Evolutionary conservation across 1,140 invertebrate species (phyloP).

Genomic region (Ceratoteleas bidentatus): DNA sequence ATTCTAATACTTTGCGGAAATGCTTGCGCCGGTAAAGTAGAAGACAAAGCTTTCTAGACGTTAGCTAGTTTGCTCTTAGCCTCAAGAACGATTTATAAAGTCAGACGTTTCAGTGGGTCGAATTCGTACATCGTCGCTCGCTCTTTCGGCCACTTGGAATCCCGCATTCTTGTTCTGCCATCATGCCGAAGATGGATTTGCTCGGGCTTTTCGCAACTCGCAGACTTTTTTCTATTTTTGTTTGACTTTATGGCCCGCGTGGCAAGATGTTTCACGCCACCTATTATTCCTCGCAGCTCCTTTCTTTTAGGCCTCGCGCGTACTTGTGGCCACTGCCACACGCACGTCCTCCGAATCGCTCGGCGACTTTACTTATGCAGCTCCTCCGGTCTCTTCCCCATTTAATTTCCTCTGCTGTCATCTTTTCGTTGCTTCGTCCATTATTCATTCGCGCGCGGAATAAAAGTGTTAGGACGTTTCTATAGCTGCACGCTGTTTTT

Average conservation of each 20-base stretch:
- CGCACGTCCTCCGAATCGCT: constrained; percentile 24
- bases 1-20: constrained; percentile 54
- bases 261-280: constrained; percentile 10
- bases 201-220: constrained; percentile 4
- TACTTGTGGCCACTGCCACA: constrained; percentile 22
- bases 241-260: constrained; percentile 16
- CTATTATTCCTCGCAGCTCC: constrained; percentile 17
- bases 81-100: constrained; percentile 56
- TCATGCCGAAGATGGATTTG: constrained; percentile 35
- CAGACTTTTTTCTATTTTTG: constrained; percentile 22
- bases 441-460: constrained; percentile 45
- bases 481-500: constrained; percentile 26
- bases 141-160: constrained; percentile 20
- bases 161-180: constrained; percentile 31
- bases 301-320: constrained; percentile 11
- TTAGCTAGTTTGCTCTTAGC: constrained; percentile 50
- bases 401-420: constrained; percentile 47
- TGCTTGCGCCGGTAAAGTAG: constrained; percentile 36
- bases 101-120: constrained; percentile 50
- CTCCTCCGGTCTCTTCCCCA: constrained; percentile 19
- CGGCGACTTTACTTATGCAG: constrained; percentile 26
- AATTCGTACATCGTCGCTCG: constrained; percentile 32
- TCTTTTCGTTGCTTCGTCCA: constrained; percentile 48
- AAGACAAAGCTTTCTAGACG: constrained; percentile 38
- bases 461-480: constrained; percentile 32